A percentile compares a stretch with the other conserved stretches of the same genome.
Conservation (phyloP, 2,888 invertebrate species). For the Imbricaverruca yamaguchii region DNA sequence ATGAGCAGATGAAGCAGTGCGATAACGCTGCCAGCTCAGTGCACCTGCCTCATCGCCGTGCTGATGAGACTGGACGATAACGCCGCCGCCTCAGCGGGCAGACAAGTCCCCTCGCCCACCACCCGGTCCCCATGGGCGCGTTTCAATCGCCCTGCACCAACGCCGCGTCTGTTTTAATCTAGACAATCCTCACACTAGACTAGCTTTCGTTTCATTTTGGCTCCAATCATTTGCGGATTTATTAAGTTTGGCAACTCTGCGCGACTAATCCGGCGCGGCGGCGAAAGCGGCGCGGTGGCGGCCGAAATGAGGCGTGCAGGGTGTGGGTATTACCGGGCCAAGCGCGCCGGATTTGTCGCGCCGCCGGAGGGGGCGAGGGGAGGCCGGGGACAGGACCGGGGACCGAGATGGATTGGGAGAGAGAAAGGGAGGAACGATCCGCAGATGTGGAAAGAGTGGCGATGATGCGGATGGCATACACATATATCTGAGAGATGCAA, state of each 20-base stretch:
- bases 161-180: not conserved
- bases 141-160: not conserved
- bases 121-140: not conserved
- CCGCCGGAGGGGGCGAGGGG: not conserved
- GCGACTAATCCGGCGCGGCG: conserved; percentile 16
- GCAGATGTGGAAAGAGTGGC: too few relatives aligned
- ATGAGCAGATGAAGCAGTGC: not conserved
- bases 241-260: conserved; percentile 24
- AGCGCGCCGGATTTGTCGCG: not conserved
- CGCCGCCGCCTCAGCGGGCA: not conserved
- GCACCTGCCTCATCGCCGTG: too few relatives aligned
- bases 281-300: not conserved
- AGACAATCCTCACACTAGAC: conserved; percentile 11
- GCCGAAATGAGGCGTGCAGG: conserved; percentile 1
- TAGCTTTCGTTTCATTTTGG: conserved; percentile 19
- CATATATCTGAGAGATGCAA: too few relatives aligned
- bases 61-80: too few relatives aligned
- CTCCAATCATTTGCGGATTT: conserved; percentile 22
- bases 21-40: not conserved
- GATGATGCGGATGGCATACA: too few relatives aligned
- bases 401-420: not conserved
- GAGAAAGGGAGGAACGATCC: not conserved
- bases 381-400: not conserved
- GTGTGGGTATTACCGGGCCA: conserved; percentile 8
- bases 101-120: too few relatives aligned